These are phyloP conservation scores for Xenops minutus DNA, from an alignment of 2,797 vertebrate genomes.

Conservation along the genomic window DNA sequence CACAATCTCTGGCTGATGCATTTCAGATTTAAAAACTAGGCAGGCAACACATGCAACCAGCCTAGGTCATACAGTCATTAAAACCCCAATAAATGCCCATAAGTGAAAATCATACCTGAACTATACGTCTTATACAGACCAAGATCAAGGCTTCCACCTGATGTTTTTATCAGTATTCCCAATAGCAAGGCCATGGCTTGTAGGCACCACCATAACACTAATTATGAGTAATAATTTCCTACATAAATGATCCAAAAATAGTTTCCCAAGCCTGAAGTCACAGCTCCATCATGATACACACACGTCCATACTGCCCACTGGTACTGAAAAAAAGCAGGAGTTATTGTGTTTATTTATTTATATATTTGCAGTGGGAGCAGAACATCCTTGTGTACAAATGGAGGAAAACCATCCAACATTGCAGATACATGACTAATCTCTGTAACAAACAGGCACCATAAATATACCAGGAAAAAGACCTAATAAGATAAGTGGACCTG, in stretches of 20 bases:
- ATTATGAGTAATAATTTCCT: not conserved
- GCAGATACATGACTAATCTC: not conserved
- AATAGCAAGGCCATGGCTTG: not conserved
- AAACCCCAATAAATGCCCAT: not conserved
- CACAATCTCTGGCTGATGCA: not conserved
- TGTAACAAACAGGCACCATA: not conserved
- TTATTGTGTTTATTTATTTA: not conserved
- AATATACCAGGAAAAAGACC: not conserved
- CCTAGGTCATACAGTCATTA: not conserved
- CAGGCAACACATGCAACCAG: not conserved
- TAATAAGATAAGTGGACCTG: not conserved
- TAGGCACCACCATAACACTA: not conserved
- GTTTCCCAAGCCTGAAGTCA: not conserved
- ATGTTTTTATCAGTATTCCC: not conserved
- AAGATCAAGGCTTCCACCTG: not conserved
- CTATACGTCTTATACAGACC: not conserved
- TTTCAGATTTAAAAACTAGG: not conserved
- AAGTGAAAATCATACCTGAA: not conserved
- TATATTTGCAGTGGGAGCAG: not conserved
- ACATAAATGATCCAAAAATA: not conserved
- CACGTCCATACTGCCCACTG: not conserved
- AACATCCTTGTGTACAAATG: not conserved
- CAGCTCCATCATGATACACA: not conserved
- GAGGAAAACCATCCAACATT: not conserved
- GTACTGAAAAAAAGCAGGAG: not conserved